Conservation (phyloP, 2,797 vertebrate genomes). For the Lycodopsis pacificus region DNA sequence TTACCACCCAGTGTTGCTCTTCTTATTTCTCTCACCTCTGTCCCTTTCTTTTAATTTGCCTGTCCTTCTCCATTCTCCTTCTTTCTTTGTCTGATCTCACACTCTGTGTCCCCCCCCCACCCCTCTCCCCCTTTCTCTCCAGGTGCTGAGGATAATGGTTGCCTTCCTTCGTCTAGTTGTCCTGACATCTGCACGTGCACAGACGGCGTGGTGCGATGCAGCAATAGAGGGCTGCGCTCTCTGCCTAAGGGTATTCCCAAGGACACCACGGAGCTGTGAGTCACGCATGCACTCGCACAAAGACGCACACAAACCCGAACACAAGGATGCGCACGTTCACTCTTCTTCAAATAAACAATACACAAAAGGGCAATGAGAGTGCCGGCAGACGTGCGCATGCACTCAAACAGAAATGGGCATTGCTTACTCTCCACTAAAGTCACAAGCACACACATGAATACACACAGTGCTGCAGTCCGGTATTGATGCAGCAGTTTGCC, state of each 20-base stretch:
- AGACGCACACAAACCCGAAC: neutral
- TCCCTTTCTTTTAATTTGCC: constrained; percentile 13
- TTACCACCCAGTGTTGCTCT: constrained; percentile 22
- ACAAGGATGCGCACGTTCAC: neutral
- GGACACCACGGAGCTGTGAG: constrained; percentile 98
- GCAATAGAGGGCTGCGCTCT: constrained; percentile 91
- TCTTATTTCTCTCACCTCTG: constrained; percentile 18
- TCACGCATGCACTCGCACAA: constrained; percentile 38
- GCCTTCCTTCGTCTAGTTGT: constrained; percentile 91
- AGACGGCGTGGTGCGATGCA: constrained; percentile 95
- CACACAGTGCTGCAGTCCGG: constrained; percentile 57
- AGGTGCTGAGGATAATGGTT: constrained; percentile 94
- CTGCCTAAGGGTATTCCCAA: constrained; percentile 96
- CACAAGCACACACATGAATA: constrained; percentile 7
- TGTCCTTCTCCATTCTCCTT: constrained; percentile 33
- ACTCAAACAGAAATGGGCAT: constrained; percentile 18
- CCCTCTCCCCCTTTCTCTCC: constrained; percentile 14
- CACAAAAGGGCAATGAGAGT: neutral
- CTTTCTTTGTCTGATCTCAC: constrained; percentile 27
- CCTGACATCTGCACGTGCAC: constrained; percentile 94
- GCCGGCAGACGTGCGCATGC: neutral
- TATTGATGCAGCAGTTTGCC: constrained; percentile 60
- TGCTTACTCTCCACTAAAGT: constrained; percentile 24
- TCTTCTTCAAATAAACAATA: constrained; percentile 14
- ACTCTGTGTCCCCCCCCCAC: neutral